Evolutionary conservation across 2,888 invertebrate species (phyloP), one percentile per base, ranked within the genome.

Genomic region (Dascillus cervinus): DNA sequence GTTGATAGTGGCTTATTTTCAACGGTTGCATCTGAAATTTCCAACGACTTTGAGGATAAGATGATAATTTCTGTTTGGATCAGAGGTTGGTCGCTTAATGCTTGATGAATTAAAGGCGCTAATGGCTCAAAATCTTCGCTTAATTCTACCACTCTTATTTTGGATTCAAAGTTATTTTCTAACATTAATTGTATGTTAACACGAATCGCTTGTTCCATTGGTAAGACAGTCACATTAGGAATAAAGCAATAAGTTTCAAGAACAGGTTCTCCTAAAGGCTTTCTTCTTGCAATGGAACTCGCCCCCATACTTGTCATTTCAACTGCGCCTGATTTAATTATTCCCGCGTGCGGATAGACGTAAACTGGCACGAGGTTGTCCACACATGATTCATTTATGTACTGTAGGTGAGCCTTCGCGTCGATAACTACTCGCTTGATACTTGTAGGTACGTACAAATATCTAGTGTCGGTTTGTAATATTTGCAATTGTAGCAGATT

Each of bases 401-500:
- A 36, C 10, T 34, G 19, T 2, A 36, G 23, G 24, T 51, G 49
- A 3, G 26, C 30, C 21, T 25, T 20, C 4, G 43, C 37, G 14
- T 48, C 39, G 9, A 51, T 37, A 0, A 34, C 28, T 4, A 51
- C 9, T 5, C 29, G 21, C 4, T 43, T 35, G 13, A 51, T 43
- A 3, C 38, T 32, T 5, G 42, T 86, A 0, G 89, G 89, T 1
- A 89, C 72, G 52, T 78, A 73, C 2, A 88, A 71, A 2, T 75
- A 72, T 3, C 82, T 67, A 0, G 78, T 76, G 45, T 82, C 77
- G 21, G 73, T 67, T 8, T 77, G 73, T 8, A 87, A 54, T 29
- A 89, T 79, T 49, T 78, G 75, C 45, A 85, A 72, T 63, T 91
- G 91, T n/a, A 92, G 68, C 77, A 91, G 79, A 29, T 84, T 83